A percentile compares a stretch with the other conserved stretches of the same genome.
These are phyloP conservation scores for Morpho deidamia DNA, from an alignment of 2,888 invertebrate species.

Conservation along the genomic window DNA sequence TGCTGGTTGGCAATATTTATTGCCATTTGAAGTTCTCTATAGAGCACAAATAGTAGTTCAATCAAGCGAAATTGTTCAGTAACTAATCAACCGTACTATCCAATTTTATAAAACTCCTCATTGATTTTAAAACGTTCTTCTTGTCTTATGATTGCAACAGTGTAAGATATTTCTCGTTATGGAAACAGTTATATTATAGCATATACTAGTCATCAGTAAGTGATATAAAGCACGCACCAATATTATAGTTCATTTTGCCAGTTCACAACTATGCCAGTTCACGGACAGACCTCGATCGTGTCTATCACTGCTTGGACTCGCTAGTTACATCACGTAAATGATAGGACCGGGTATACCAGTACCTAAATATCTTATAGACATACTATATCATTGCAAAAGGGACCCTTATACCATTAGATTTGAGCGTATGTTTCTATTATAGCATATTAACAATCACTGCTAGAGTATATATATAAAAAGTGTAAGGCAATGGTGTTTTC, in stretches of 20 bases:
- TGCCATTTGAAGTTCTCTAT: no score
- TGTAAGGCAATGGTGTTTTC: conserved; percentile 37
- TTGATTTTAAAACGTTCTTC: no score
- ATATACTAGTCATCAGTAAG: conserved; percentile 29
- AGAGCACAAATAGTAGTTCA: no score
- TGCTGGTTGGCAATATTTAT: no score
- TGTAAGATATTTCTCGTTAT: no score
- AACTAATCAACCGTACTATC: no score
- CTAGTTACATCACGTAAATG: conserved; percentile 65
- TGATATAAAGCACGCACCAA: conserved; percentile 31
- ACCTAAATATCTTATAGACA: conserved; percentile 35
- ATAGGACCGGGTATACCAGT: conserved; percentile 41
- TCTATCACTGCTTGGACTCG: conserved; percentile 17
- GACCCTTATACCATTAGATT: conserved; percentile 28
- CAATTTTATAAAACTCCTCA: no score
- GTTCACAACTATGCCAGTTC: conserved; percentile 41
- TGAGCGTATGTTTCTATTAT: conserved; percentile 37
- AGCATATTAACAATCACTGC: conserved; percentile 33
- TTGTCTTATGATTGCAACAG: no score
- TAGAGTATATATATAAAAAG: conserved; percentile 43
- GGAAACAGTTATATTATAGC: no score
- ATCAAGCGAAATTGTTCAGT: no score
- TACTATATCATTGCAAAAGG: conserved; percentile 27
- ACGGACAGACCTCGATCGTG: conserved; percentile 35
- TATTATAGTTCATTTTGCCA: conserved; percentile 42